Percentiles rank a stretch among this genome's conserved stretches.
phyloP scores from a whole-genome alignment of 92 coral and sea anemone species.

The Phenganax stokvisi region DNA sequence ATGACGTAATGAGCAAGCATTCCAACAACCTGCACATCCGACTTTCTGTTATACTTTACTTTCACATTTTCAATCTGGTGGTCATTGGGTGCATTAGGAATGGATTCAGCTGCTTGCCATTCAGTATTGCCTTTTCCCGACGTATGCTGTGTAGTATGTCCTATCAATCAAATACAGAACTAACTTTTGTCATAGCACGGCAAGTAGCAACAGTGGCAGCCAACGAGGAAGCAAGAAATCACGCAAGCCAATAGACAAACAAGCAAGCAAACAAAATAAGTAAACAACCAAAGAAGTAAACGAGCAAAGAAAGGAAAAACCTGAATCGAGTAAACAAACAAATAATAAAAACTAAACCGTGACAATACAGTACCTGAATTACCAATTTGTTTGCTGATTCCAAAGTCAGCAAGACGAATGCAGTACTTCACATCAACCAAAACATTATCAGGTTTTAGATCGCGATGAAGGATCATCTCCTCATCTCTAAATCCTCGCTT shows the following conservation, averaged over 20 bases:
- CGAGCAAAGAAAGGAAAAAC: too few relatives aligned
- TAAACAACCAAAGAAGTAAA: too few relatives aligned
- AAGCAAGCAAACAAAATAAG: too few relatives aligned
- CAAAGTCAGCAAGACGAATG: conserved; percentile 26
- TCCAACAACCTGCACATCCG: conserved; percentile 27
- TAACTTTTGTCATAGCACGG: too few relatives aligned
- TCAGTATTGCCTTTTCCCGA: conserved; percentile 15
- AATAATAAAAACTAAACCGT: not conserved
- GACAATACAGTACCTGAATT: not conserved
- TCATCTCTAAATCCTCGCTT: not conserved
- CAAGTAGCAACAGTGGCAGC: too few relatives aligned
- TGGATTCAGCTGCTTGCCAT: conserved; percentile 28
- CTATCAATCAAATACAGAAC: not conserved
- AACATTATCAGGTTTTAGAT: conserved; percentile 20
- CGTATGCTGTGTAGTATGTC: conserved; percentile 2
- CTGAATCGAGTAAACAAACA: not conserved
- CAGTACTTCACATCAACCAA: conserved; percentile 9
- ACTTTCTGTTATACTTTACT: conserved; percentile 11
- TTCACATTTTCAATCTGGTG: not conserved
- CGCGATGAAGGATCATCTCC: conserved; percentile 15
- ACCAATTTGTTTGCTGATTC: conserved; percentile 8
- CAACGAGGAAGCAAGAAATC: too few relatives aligned
- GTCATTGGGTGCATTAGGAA: not conserved
- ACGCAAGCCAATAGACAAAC: too few relatives aligned
- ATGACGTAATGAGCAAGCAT: conserved; percentile 7